These are phyloP conservation scores for Trachelus troglodyta DNA, from an alignment of 2,888 invertebrate genomes.

Conservation along the genomic window DNA sequence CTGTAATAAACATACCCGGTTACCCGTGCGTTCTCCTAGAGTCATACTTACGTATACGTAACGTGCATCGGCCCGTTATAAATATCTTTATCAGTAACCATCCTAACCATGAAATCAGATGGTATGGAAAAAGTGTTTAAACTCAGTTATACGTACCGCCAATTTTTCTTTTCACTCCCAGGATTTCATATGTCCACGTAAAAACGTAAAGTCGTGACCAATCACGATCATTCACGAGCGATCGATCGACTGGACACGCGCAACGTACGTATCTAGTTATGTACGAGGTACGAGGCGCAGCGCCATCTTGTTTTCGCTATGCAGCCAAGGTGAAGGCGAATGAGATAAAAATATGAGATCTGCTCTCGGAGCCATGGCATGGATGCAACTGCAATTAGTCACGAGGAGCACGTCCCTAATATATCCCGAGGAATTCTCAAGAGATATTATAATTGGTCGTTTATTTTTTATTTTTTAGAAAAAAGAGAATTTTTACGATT, in stretches of 20 bases:
- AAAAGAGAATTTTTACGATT: neutral
- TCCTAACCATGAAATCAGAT: neutral
- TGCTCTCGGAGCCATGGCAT: constrained; percentile 27
- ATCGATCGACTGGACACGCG: neutral
- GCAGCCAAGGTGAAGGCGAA: constrained; percentile 8
- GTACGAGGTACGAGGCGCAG: neutral
- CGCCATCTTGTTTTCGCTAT: neutral
- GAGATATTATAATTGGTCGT: neutral
- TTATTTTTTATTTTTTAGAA: neutral
- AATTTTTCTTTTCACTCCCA: neutral
- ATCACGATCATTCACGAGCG: too few relatives aligned
- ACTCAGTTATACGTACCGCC: neutral
- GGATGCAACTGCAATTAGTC: constrained; percentile 31
- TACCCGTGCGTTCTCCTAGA: neutral
- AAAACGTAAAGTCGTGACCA: neutral
- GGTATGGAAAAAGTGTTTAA: neutral
- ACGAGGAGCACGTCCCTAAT: neutral
- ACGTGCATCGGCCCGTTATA: neutral
- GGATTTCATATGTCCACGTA: neutral
- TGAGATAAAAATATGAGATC: constrained; percentile 20
- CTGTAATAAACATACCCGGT: neutral
- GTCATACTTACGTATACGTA: neutral
- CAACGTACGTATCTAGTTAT: neutral
- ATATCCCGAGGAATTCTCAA: neutral
- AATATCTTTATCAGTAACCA: neutral